Evolutionary conservation across 2,113 vertebrate species (phyloP).

Genomic region (Prolemur simus): DNA sequence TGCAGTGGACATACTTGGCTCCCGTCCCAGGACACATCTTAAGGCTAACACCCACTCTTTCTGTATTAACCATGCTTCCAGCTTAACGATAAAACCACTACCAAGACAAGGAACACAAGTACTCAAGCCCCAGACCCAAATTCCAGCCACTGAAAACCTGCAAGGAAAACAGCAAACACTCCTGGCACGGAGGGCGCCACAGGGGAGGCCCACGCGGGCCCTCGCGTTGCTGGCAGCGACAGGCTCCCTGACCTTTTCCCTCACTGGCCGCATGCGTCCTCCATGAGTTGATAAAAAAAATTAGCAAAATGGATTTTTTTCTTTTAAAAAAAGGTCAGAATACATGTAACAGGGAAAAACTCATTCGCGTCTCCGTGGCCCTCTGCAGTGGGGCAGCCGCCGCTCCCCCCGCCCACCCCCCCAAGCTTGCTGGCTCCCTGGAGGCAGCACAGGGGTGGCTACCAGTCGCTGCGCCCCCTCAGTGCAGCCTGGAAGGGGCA

Average conservation of each 20-base stretch:
- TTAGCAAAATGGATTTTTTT: conserved; percentile 86
- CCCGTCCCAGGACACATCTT: background rate
- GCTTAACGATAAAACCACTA: background rate
- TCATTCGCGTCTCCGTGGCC: conserved; percentile 75
- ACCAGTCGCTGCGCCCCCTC: background rate
- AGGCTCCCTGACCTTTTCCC: conserved; percentile 85
- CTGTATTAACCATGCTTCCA: background rate
- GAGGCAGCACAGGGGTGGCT: background rate
- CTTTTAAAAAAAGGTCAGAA: conserved; percentile 85
- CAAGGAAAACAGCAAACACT: background rate
- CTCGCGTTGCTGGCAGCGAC: conserved; percentile 75
- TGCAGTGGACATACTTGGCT: background rate
- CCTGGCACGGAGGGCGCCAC: conserved; percentile 32
- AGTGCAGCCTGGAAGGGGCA: background rate
- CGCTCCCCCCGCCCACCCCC: background rate
- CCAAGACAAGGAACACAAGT: background rate
- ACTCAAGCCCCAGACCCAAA: background rate
- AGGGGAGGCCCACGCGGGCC: conserved; percentile 74
- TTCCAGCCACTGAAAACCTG: background rate
- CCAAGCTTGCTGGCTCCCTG: background rate
- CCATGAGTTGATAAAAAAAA: conserved; percentile 81
- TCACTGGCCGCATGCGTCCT: conserved; percentile 72
- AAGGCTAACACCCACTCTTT: background rate
- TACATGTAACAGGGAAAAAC: conserved; percentile 83
- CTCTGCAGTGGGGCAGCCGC: background rate